A percentile compares a stretch with the other conserved stretches of the same genome.
These are phyloP conservation scores for Labroides dimidiatus DNA, from an alignment of 2,797 vertebrate species.

Conservation along the genomic window DNA sequence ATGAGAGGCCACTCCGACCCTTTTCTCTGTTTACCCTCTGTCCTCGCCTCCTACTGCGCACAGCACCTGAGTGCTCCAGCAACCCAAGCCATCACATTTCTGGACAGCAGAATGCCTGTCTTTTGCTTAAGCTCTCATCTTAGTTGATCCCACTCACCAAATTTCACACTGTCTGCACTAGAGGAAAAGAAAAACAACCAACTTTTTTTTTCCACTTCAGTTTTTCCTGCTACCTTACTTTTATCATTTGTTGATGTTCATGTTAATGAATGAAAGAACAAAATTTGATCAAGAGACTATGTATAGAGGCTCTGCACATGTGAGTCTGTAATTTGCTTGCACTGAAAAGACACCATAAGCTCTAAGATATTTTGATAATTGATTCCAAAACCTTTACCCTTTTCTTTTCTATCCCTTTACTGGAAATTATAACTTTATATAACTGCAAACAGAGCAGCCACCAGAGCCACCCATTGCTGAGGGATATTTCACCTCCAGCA, in stretches of 20 bases:
- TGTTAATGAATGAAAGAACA: too few relatives aligned
- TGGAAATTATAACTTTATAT: too few relatives aligned
- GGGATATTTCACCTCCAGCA: slow-evolving; percentile 13
- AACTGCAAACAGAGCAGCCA: not conserved
- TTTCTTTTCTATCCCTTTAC: too few relatives aligned
- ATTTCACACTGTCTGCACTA: slow-evolving; percentile 11
- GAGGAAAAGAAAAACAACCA: not conserved
- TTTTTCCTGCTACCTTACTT: not conserved
- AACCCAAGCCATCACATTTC: slow-evolving; percentile 31
- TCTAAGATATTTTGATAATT: too few relatives aligned
- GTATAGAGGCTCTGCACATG: too few relatives aligned
- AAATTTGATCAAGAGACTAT: too few relatives aligned
- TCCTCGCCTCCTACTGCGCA: slow-evolving; percentile 31
- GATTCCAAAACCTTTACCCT: too few relatives aligned
- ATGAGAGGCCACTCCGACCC: slow-evolving; percentile 33
- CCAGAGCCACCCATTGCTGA: slow-evolving; percentile 18
- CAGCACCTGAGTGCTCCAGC: slow-evolving; percentile 10
- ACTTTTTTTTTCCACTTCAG: not conserved
- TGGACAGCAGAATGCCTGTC: slow-evolving; percentile 31
- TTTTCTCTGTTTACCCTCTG: slow-evolving; percentile 39
- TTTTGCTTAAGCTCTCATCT: slow-evolving; percentile 7
- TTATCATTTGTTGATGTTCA: too few relatives aligned
- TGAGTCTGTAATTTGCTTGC: too few relatives aligned
- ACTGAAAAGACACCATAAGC: too few relatives aligned
- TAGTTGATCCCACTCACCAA: slow-evolving; percentile 12